phyloP scores from a whole-genome alignment of 2,797 vertebrate genomes.

The Brotula barbata region DNA sequence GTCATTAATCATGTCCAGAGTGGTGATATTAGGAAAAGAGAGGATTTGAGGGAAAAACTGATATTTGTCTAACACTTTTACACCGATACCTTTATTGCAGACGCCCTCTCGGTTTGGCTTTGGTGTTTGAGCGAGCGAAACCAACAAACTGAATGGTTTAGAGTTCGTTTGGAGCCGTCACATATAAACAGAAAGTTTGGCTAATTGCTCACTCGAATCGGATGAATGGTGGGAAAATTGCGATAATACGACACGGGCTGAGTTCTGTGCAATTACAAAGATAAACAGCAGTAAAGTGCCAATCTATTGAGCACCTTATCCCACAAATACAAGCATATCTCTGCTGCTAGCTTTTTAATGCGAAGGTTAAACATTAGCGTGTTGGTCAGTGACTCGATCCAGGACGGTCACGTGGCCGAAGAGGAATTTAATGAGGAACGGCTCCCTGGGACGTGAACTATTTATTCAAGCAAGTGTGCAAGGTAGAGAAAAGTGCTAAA shows the following conservation, averaged over 20 bases:
- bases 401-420: constrained; percentile 39
- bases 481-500: constrained; percentile 50
- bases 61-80: not conserved
- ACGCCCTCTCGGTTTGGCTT: constrained; percentile 29
- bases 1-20: no score
- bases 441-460: no score
- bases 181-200: constrained; percentile 47
- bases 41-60: constrained; percentile 30
- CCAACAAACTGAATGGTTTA: constrained; percentile 7
- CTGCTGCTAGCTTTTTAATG: constrained; percentile 32
- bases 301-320: constrained; percentile 34
- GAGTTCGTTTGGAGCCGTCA: constrained; percentile 42
- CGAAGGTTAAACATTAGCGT: constrained; percentile 51
- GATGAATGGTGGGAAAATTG: constrained; percentile 51
- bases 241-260: constrained; percentile 36
- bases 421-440: constrained; percentile 32
- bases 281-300: constrained; percentile 51
- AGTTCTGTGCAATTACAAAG: constrained; percentile 29
- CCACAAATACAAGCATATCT: constrained; percentile 42
- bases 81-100: constrained; percentile 10
- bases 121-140: constrained; percentile 37
- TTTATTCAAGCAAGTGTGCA: constrained; percentile 35
- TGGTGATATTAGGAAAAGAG: constrained; percentile 15
- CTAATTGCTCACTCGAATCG: constrained; percentile 42
- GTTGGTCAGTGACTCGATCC: constrained; percentile 32